Evolutionary conservation across 2,113 vertebrate genomes (phyloP), one percentile per base, ranked within the genome.

Genomic region (Desmodus rotundus): DNA sequence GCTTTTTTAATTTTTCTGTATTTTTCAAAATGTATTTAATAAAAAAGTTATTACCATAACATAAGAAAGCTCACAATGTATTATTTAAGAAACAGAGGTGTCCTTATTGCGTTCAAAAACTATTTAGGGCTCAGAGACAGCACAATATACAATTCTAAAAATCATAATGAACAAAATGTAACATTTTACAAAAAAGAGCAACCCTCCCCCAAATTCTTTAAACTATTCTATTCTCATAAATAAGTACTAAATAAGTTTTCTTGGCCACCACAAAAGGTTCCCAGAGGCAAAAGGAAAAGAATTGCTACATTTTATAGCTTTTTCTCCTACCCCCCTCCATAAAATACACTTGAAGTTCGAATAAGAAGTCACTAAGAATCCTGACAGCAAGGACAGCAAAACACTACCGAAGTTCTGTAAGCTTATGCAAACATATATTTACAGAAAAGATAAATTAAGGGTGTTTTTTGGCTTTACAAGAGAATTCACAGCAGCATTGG

Each of bases 331-430:
- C 38, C 36, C 9, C 15, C 17, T 72, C 85, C 38, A 56, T 74
- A 87, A 93, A 90, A 78, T 63, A 94, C 3, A 85, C 17, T 93
- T 89, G 65, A 88, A 89, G 45, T 88, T 91, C 56, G 86, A 89
- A 50, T 56, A 76, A 41, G 61, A 96, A 87, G 47, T 95, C 33
- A 73, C 36, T 65, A 63, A 86, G 77, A 93, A 78, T 83, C 24
- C 19, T 54, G 17, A 89, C 36, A 87, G 10, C 47, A 85, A 17
- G 17, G 8, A n/a, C 26, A 70, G 58, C 38, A 87, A 90, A 94
- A 81, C 20, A 87, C 63, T 43, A 70, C n/a, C 11, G 26, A 95
- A 63, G 13, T 92, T 36, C 76, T 93, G 86, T 84, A 65, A 87
- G n/a, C 13, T 88, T 41, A 89, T 58, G 78, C 41, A 73, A 84